A percentile compares a stretch with the other conserved stretches of the same genome.
Evolutionary conservation across 2,113 vertebrate species (phyloP).

Genomic region (Blennius ocellaris): DNA sequence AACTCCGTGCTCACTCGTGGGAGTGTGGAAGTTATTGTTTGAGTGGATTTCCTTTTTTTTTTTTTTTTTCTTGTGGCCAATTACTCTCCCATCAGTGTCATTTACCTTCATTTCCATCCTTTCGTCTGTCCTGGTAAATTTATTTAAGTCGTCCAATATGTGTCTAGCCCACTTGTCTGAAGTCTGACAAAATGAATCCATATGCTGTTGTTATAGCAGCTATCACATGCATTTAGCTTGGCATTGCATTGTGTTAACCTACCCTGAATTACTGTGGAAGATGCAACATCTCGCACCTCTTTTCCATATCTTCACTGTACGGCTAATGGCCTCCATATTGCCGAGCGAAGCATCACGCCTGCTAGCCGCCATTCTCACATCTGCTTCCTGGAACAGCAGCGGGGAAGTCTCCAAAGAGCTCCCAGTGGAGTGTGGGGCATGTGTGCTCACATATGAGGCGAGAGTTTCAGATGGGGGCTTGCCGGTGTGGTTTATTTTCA

Average conservation of each 20-base stretch:
- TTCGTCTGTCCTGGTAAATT: constrained; percentile 65
- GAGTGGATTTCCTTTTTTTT: constrained; percentile 40
- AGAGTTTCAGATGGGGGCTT: constrained; percentile 61
- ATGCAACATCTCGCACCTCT: constrained; percentile 48
- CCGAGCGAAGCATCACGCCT: constrained; percentile 44
- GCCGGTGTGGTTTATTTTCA: constrained; percentile 77
- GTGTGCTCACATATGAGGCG: constrained; percentile 69
- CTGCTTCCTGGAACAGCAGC: constrained; percentile 76
- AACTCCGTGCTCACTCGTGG: constrained; percentile 51
- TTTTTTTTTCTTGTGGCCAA: constrained; percentile 40
- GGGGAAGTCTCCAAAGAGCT: constrained; percentile 69
- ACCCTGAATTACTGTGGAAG: constrained; percentile 25
- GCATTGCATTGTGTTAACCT: constrained; percentile 38
- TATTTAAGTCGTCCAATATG: constrained; percentile 38
- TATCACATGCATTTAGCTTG: constrained; percentile 28
- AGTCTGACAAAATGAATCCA: constrained; percentile 57
- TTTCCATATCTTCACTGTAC: constrained; percentile 25
- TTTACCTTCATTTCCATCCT: constrained; percentile 56
- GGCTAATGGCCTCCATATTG: constrained; percentile 58
- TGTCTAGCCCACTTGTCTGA: constrained; percentile 25
- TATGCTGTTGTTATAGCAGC: constrained; percentile 39
- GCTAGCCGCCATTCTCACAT: constrained; percentile 75
- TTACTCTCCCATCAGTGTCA: constrained; percentile 50
- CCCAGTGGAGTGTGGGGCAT: constrained; percentile 71
- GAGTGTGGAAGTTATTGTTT: constrained; percentile 68